Evolutionary conservation across 2,888 invertebrate species (phyloP), one percentile per base, ranked within the genome.

Genomic region (Acanthopleura granulata): DNA sequence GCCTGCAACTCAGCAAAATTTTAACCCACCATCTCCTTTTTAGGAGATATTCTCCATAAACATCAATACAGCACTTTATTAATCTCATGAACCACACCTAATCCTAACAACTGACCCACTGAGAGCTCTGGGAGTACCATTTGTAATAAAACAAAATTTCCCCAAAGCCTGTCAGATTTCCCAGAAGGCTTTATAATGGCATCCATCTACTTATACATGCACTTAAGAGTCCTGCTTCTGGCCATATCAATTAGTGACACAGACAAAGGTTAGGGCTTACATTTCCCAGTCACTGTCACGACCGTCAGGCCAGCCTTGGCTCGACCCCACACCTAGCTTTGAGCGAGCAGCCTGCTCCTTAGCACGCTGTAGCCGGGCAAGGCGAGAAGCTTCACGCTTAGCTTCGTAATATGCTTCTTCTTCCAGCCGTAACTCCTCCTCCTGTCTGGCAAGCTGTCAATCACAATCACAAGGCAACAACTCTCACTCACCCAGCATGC

Each of bases 321-420:
- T 81, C 73, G 81, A 80, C 27, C 74, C 76, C 1, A 77, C 72
- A 6, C 78, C 70, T 66, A 75, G 76, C 72, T 81, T 83, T 25
- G 74, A 30, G 74, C 81, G 83, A 18, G 82, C 81, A 15, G 81
- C 81, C 16, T 80, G 73, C 70, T 89, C 87, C 75, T 85, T 86
- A 72, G 84, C 81, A 61, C 82, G 77, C 78, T 87, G 86, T 18
- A 86, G 78, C 73, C 82, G 82, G 57, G 88, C 86, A 30, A 87
- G 83, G 11, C 85, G 78, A 14, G 86, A 84, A 22, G 89, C 89
- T 79, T 89, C 88, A 25, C 86, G 80, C 77, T 85, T 87, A 29
- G 89, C 88, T 74, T 89, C 87, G 77, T 86, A 87, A 76, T 85
- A 88, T 0, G 86, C 86, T 78, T 89, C 90, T 77, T 89, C 89